Evolutionary conservation across 1,140 invertebrate genomes (phyloP), one percentile per base, ranked within the genome.

Genomic region (Drosophila cardini): DNA sequence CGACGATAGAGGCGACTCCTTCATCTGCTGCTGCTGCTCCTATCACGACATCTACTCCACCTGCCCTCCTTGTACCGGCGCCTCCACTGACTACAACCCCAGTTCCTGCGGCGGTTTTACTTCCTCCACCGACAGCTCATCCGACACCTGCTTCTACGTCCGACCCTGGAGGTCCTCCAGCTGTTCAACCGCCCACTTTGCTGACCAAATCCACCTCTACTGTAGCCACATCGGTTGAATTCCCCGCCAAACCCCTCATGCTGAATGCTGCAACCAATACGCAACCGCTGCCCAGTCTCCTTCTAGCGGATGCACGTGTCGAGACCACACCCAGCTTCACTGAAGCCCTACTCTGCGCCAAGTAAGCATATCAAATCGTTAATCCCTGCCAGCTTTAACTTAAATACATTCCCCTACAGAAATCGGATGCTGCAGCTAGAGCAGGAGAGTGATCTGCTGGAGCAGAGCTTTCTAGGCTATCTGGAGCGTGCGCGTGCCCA

Each of bases 381-480:
- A 11, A 61, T 36, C 30, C 15, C 34, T 3, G 4, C 38, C 40
- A 34, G 13, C 18, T 45, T 10, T 32, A 8, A 6, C 2, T 15
- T 18, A 4, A 42, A 46, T 10, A 15, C n/a, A 7, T 13, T 34
- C 4, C 53, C 10, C 21, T 16, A 9, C 16, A 92, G 91, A 40
- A 63, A 70, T n/a, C 90, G 91, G 7, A 80, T 92, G 65, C 57
- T 76, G 61, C 76, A 92, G 61, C 57, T 92, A 34, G 91, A 92
- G 46, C 67, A 82, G 55, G 91, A 92, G 61, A 92, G 90, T 26
- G 77, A 91, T 52, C 55, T 85, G 50, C 64, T 92, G 2, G 91
- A 92, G 67, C 56, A 81, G 26, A 91, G 78, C 13, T 91, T 92
- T 18, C 57, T 76, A 3, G 69, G 55, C 4, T 91, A 92, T 46